Base-by-base conservation (phyloP, 2,888 invertebrate genomes). In the Agapetus fuscipes region DNA sequence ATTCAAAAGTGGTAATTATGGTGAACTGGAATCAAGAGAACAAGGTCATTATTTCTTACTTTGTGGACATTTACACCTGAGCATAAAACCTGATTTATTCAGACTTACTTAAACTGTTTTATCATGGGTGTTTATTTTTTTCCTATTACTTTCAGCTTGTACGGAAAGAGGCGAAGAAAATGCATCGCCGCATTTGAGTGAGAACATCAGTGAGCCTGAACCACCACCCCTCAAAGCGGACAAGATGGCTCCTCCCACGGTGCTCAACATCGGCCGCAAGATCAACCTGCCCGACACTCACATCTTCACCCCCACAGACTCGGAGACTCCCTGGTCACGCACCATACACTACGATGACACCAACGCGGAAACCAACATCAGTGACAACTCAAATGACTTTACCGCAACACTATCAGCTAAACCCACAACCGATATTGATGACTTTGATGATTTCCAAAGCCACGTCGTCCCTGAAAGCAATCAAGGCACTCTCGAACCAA, bases 271-370 rank as follows among this genome's bases (percentile, higher is more conserved):
- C 17, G 68, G 69, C 51, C 66, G 69, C 32, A 69, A 70, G 53
- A 69, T 69, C 34, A 69, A 56, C 49, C 55, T 70, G 42, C 69
- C 70, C 7, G 70, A 70, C 43, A 70, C 70, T 15, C 70, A 70
- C 51, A 70, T 70, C 37, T 70, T 67, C 49, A 70, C 70, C 38
- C 70, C 70, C 3, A 66, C 66, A 17, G 66, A 70, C 52, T 70
- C 69, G 1, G 67, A 69, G 55, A 67, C 62, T 37, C 70, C 70
- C 17, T 60, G 67, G 46, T 69, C 69, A 17, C 69, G 67, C 56
- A 70, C 68, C 13, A 69, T 69, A 34, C 69, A 70, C 51, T 68
- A 70, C 45, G 60, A 63, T 44, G 57, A 48, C 26, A 30, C 53
- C 50, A 31, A 55, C 60, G n/a, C 47, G 58, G 24, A 38, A 29